Evolutionary conservation across 2,797 vertebrate species (phyloP), one percentile per base, ranked within the genome.

Genomic region (Ceryle rudis): DNA sequence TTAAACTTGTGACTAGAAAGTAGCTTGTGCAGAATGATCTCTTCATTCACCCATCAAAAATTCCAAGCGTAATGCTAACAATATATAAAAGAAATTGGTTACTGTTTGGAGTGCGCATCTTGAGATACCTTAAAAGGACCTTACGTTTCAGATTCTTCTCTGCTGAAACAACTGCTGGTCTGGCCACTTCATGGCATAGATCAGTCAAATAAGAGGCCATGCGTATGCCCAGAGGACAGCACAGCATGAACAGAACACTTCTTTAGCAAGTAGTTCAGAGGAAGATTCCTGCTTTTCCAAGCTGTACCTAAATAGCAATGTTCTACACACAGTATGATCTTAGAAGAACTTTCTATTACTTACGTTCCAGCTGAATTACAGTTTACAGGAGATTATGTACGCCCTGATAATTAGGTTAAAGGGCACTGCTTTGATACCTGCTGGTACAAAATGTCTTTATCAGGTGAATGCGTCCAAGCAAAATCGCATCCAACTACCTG

Each of bases 71-170:
- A 94, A 81, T 4, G 66, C 42, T 57, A 77, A 70, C 21, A 15
- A 41, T 41, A 41, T 41, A 15, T 41, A 41, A 64, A 35, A 47
- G 33, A 60, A 51, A 9, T 0, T 39, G 42, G 52, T 90, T 81
- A 52, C 60, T 64, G 44, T 71, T 94, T 49, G 44, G 54, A 91
- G 60, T 15, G 70, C 57, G 66, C 0, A 0, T 81, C 80, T 49
- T 81, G 55, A 88, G 81, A 86, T 21, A 89, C 75, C 55, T 95
- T 95, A 73, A 93, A 95, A 94, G 81, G 80, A 80, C 51, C 51
- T 93, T 83, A 15, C 75, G 70, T 90, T 95, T 94, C 69, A 92
- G 80, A 93, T 95, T 75, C 66, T 93, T 88, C 71, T 83, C 39
- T 86, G 91, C 62, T 96, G 86, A 81, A 94, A 86, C 58, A 95